Base-by-base conservation (phyloP, 2,888 invertebrate genomes). In the Bedellia somnulentella region DNA sequence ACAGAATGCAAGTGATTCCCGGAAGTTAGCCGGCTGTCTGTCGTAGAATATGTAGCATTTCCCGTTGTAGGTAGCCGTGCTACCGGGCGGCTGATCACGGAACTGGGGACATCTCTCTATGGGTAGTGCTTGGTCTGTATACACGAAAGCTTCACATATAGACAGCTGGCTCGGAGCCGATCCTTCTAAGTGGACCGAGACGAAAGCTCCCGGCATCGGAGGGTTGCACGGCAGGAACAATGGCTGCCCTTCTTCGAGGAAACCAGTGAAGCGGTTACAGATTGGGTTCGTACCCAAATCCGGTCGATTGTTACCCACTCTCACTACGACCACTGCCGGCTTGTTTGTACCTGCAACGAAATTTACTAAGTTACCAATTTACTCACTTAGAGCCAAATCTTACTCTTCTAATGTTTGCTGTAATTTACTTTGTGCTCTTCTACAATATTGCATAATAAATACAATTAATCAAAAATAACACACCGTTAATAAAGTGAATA, bases 41-140 rank as follows among this genome's bases (percentile, higher is more conserved):
- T 91, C 90, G 66, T 94, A 93, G 77, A 94, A 94, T 36, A 93
- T 90, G 62, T 94, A 94, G 54, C 94, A 94, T 68, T 93, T 94
- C 36, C 94, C 93, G 47, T 94, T 93, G 73, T 94, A 94, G 0
- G 93, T 93, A 1, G 93, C 93, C 0, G 93, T 87, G 33, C 91
- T 91, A 13, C 94, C 94, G 0, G 93, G 92, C 0, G 93, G 93
- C 55, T 93, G 93, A 48, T 94, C 93, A 13, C 94, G 68, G 71
- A 93, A 94, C 44, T 92, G 89, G 0, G 94, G 94, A 52, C 94
- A 94, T 29, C 93, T 78, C 58, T 94, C 94, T 33, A 94, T 93
- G 1, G 93, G 93, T 37, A 93, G 56, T 0, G 93, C 93, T 75
- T 88, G 75, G 61, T 94, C 94, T 0, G 94, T 94, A 51, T 94